Percentiles rank a stretch among this genome's conserved stretches.
phyloP scores from a whole-genome alignment of 2,797 vertebrate species.

The Distichodus sexfasciatus region DNA sequence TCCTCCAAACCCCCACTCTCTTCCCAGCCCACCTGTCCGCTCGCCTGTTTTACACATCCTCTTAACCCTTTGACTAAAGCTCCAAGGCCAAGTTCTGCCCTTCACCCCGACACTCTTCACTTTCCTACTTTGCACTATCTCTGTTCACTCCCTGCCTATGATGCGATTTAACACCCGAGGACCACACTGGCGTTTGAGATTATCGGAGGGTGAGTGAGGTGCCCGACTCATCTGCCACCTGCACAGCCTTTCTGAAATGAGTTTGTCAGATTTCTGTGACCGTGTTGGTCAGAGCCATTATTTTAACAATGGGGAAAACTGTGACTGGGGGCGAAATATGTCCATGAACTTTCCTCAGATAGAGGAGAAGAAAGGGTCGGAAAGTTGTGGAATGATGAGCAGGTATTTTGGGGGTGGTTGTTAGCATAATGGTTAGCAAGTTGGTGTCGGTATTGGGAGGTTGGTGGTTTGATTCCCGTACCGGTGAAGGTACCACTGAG shows the following conservation, averaged over 20 bases:
- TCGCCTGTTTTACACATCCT: not conserved
- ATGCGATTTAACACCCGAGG: conserved; percentile 61
- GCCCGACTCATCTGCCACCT: conserved; percentile 61
- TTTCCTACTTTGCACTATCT: not conserved
- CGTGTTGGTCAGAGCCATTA: conserved; percentile 44
- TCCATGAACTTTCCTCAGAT: not conserved
- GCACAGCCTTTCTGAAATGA: conserved; percentile 56
- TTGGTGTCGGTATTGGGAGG: too few relatives aligned
- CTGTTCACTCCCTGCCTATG: conserved; percentile 7
- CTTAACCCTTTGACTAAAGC: conserved; percentile 21
- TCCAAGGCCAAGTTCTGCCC: not conserved
- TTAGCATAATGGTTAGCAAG: too few relatives aligned
- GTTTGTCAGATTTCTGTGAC: conserved; percentile 61
- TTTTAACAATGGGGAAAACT: conserved; percentile 55
- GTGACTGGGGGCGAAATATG: conserved; percentile 49
- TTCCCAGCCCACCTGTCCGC: too few relatives aligned
- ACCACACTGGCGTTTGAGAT: conserved; percentile 53
- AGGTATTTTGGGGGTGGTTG: too few relatives aligned
- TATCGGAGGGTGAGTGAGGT: conserved; percentile 39
- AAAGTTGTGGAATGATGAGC: too few relatives aligned
- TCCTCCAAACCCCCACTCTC: too few relatives aligned
- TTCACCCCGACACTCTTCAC: conserved; percentile 17
- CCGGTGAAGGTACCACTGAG: too few relatives aligned
- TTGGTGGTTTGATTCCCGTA: too few relatives aligned
- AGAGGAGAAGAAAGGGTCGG: too few relatives aligned